phyloP scores from a whole-genome alignment of 2,888 invertebrate species.

The Nephrotoma appendiculata region DNA sequence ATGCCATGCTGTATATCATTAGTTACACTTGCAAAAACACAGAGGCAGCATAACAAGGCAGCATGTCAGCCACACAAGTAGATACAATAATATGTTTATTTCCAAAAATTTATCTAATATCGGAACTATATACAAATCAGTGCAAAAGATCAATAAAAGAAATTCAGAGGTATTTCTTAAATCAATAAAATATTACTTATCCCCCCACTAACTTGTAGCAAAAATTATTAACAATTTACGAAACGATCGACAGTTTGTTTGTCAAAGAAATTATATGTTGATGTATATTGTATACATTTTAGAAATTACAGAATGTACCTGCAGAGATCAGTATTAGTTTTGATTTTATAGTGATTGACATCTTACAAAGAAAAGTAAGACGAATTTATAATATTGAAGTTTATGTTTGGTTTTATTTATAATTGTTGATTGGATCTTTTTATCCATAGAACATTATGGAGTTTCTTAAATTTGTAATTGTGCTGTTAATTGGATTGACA shows the following conservation, averaged over 20 bases:
- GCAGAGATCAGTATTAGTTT: not conserved
- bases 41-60: too few species aligned
- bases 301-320: not conserved
- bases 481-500: not conserved
- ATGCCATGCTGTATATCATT: too few species aligned
- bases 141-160: not conserved
- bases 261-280: not conserved
- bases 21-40: too few species aligned
- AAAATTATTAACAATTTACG: not conserved
- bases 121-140: too few species aligned
- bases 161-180: not conserved
- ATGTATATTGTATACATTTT: not conserved
- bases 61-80: too few species aligned
- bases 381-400: not conserved
- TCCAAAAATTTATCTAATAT: too few species aligned
- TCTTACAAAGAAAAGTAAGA: not conserved
- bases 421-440: too few species aligned
- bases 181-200: not conserved
- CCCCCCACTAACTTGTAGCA: not conserved
- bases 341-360: not conserved
- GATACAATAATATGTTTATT: too few species aligned
- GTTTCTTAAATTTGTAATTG: not conserved
- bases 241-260: not conserved
- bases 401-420: not conserved
- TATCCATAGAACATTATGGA: not conserved